Evolutionary conservation across 2,113 vertebrate species (phyloP), one percentile per base, ranked within the genome.

Genomic region (Symphodus melops): DNA sequence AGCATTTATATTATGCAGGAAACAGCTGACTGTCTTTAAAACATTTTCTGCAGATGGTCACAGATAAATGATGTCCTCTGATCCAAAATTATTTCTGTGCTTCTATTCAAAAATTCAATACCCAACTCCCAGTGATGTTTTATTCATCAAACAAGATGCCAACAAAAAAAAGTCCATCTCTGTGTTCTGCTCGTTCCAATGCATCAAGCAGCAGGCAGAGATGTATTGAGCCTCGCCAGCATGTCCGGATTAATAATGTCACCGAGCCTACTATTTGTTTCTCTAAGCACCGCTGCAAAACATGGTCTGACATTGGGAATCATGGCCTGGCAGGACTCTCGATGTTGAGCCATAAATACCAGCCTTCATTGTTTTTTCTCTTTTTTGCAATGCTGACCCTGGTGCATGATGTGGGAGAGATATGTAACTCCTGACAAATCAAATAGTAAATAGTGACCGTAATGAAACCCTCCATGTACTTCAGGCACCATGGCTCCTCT

Each of bases 201-300:
- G 82, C 84, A 85, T 87, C 63, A 91, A 66, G 61, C 81, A 66
- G 72, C 74, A 56, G 56, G 56, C 84, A 25, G 79, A 76, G 52
- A 88, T 20, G 79, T 65, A 88, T 84, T 41, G 79, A 77, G 55
- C 33, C 16, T 8, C 76, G 78, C 88, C 81, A 75, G 65, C 55
- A 63, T 81, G 88, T 90, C 83, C 25, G 13, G 86, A 90, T 90
- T 87, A 83, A 91, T 91, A 88, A 90, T 64, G 79, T 84, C 87
- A 69, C 75, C 9, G 0, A 21, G 64, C 44, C 37, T 20, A 48
- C 72, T 56, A 62, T 81, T 90, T 79, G 69, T 85, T 87, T 84
- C 67, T 72, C 46, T 57, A 68, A 82, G 72, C 55, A 14, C 72
- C 9, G 42, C 75, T 41, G 75, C 71, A 74, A 68, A 84, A 56